phyloP scores from a whole-genome alignment of 1,140 invertebrate species.

The Drosophila nebulosa region DNA sequence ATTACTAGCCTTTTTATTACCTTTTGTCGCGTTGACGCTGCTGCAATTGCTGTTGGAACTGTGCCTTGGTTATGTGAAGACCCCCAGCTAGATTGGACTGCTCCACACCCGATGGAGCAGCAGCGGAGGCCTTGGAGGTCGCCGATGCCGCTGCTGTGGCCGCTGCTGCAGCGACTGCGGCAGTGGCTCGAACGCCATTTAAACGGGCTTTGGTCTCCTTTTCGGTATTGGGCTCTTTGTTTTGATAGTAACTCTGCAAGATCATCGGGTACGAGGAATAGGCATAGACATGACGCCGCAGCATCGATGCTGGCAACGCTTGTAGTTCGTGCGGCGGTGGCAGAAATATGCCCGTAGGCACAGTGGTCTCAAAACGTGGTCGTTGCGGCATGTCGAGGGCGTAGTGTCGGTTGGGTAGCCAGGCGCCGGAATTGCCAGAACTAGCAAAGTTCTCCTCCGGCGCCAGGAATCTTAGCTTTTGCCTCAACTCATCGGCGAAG shows the following conservation, averaged over 20 bases:
- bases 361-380: slow-evolving; percentile 88
- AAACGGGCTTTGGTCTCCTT: slow-evolving; percentile 44
- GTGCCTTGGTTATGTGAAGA: slow-evolving; percentile 72
- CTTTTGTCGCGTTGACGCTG: slow-evolving; percentile 64
- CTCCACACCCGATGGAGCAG: not conserved
- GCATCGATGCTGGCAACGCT: slow-evolving; percentile 80
- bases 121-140: slow-evolving; percentile 21
- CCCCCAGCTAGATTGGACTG: slow-evolving; percentile 62
- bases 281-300: slow-evolving; percentile 69
- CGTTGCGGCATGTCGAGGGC: slow-evolving; percentile 56
- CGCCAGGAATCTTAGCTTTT: slow-evolving; percentile 65
- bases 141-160: slow-evolving; percentile 42
- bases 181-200: slow-evolving; percentile 59
- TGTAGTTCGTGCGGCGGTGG: slow-evolving; percentile 89
- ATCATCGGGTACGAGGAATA: slow-evolving; percentile 77
- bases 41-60: slow-evolving; percentile 74
- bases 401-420: slow-evolving; percentile 18
- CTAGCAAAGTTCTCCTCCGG: slow-evolving; percentile 61
- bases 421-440: slow-evolving; percentile 46
- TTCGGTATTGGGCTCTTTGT: slow-evolving; percentile 24
- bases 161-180: slow-evolving; percentile 41
- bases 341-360: slow-evolving; percentile 89
- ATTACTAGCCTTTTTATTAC: slow-evolving; percentile 49
- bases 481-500: slow-evolving; percentile 75
- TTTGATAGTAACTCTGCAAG: slow-evolving; percentile 54